Evolutionary conservation across 2,888 invertebrate species (phyloP), one percentile per base, ranked within the genome.

Genomic region (Phyto melanocephala): DNA sequence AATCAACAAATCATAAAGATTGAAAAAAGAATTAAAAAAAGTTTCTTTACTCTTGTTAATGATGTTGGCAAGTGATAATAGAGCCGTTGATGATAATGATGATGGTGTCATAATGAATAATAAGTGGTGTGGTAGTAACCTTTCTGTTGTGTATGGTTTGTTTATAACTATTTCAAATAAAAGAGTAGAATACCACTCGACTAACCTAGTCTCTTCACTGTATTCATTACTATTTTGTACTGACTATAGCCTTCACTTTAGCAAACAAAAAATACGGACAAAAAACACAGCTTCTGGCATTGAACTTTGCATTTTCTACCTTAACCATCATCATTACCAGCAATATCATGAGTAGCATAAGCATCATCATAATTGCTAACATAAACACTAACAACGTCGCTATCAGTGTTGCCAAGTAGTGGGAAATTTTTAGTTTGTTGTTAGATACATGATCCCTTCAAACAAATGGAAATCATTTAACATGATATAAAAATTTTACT

Each of bases 251-350:
- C 67, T 58, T 42, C 35, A 42, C 70, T 65, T 54, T 20, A 58
- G 37, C 52, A 67, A 54, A 67, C 15, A 54, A 40, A 33, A 40
- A 28, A 37, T 3, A 17, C 20, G 67, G 47, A 58, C 47, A 37
- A 37, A 11, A 35, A 58, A 70, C 15, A 60, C 54, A 67, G 75
- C 75, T 67, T 20, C 79, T 82, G 79, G 82, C 82, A 82, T 82
- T 82, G 82, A 82, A 82, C 79, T 82, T 82, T 76, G 45, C 65
- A 62, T 71, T 71, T 3, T 75, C 45, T 62, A 58, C 52, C 45
- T 63, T 54, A 28, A 52, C 22, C 56, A 70, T 45, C 47, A 45
- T 24, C 58, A 28, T 8, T 28, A 28, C 28, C 3, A 28, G 6
- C 45, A 35, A 33, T 33, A 17, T 33, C 45, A 33, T 13, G 28